A percentile compares a stretch with the other conserved stretches of the same genome.
These are phyloP conservation scores for Stenopsyche tienmushanensis DNA, from an alignment of 1,140 invertebrate genomes.

Conservation along the genomic window DNA sequence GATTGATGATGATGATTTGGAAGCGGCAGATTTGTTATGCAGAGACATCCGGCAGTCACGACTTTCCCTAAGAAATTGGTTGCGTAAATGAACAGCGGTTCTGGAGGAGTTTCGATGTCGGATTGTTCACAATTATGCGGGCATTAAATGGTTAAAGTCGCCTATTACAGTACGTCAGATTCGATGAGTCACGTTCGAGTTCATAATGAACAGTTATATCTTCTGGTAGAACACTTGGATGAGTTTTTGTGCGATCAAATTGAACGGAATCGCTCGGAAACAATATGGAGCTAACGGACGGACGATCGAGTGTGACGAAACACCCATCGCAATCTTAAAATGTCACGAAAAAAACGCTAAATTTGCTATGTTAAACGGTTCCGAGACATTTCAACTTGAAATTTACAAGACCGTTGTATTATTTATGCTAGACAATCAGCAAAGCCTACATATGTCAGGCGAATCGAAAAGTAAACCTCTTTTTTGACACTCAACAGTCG, in stretches of 20 bases:
- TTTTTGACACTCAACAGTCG: too few relatives aligned
- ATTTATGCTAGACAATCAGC: background rate
- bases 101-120: too few relatives aligned
- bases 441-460: too few relatives aligned
- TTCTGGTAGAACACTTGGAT: background rate
- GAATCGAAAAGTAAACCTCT: too few relatives aligned
- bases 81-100: background rate
- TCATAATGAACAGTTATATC: background rate
- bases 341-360: too few relatives aligned
- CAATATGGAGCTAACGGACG: background rate
- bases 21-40: too few relatives aligned
- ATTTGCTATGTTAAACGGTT: too few relatives aligned
- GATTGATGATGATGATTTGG: too few relatives aligned
- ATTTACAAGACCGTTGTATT: background rate
- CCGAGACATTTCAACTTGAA: too few relatives aligned
- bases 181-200: background rate
- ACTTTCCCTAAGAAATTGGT: background rate
- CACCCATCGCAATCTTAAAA: too few relatives aligned
- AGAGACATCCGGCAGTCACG: too few relatives aligned
- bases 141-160: background rate
- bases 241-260: background rate
- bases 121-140: background rate
- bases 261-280: background rate
- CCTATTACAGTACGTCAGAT: background rate
- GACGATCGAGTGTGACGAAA: too few relatives aligned